These are phyloP conservation scores for Abramis brama DNA, from an alignment of 2,113 vertebrate genomes.

Conservation along the genomic window DNA sequence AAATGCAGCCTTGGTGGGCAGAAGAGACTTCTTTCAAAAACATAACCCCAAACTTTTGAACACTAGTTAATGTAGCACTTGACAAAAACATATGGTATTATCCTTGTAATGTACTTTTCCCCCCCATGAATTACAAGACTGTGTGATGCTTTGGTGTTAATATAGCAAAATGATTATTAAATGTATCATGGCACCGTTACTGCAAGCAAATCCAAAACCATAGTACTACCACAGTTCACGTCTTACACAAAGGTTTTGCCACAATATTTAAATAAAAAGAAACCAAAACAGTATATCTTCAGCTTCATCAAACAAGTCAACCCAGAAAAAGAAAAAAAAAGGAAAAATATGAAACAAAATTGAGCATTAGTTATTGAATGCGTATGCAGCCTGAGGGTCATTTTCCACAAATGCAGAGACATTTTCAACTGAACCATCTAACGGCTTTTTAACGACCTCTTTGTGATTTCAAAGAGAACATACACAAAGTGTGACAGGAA, in stretches of 20 bases:
- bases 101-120: not conserved
- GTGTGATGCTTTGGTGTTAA: too few species aligned
- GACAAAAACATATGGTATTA: not conserved
- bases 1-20: not conserved
- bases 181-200: too few species aligned
- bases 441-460: conserved; percentile 34
- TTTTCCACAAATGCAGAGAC: not conserved
- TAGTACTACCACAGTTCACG: not conserved
- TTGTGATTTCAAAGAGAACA: conserved; percentile 32
- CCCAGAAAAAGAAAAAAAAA: not conserved
- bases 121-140: too few species aligned
- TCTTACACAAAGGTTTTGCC: too few species aligned
- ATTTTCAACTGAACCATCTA: not conserved
- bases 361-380: conserved; percentile 4
- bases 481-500: conserved; percentile 10
- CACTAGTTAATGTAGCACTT: not conserved
- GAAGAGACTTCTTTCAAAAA: not conserved
- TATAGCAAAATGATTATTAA: too few species aligned
- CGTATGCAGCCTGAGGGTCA: conserved; percentile 1
- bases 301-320: not conserved
- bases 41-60: not conserved
- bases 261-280: not conserved
- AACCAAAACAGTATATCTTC: not conserved
- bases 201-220: too few species aligned
- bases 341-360: not conserved